phyloP scores from a whole-genome alignment of 2,113 vertebrate genomes.

The Lophotis ruficrista region DNA sequence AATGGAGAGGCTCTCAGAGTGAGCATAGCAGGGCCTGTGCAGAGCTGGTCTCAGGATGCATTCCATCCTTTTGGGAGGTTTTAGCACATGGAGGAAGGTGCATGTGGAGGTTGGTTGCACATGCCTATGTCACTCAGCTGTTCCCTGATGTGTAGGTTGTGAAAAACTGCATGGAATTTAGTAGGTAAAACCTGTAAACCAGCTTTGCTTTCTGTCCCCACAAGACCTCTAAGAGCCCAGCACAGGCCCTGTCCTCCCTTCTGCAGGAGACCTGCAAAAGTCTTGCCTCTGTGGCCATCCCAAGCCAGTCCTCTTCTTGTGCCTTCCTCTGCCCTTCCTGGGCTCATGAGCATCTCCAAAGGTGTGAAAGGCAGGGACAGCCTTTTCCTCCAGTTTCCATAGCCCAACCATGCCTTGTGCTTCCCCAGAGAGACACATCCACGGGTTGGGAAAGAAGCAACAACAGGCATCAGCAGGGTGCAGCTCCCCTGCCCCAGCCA shows the following conservation, averaged over 20 bases:
- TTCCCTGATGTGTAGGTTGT: background rate
- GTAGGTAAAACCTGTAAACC: background rate
- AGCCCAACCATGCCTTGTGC: background rate
- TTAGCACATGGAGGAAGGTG: background rate
- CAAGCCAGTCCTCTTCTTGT: background rate
- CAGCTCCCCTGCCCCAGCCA: background rate
- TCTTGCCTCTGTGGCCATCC: background rate
- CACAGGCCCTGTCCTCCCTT: background rate
- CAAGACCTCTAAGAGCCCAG: background rate
- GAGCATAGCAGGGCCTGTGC: background rate
- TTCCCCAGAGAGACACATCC: background rate
- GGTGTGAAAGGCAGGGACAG: background rate
- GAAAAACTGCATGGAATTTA: background rate
- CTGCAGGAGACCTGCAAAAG: background rate
- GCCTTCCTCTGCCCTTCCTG: background rate
- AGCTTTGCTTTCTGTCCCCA: background rate
- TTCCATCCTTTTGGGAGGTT: background rate
- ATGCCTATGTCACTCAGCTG: fast-evolving
- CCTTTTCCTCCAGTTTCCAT: background rate
- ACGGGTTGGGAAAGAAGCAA: background rate
- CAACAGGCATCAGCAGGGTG: background rate
- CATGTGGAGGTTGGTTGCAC: background rate
- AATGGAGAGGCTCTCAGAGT: background rate
- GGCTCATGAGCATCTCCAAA: fast-evolving
- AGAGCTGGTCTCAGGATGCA: background rate